These are phyloP conservation scores for Bhutanitis thaidina DNA, from an alignment of 2,888 invertebrate species.

Conservation along the genomic window DNA sequence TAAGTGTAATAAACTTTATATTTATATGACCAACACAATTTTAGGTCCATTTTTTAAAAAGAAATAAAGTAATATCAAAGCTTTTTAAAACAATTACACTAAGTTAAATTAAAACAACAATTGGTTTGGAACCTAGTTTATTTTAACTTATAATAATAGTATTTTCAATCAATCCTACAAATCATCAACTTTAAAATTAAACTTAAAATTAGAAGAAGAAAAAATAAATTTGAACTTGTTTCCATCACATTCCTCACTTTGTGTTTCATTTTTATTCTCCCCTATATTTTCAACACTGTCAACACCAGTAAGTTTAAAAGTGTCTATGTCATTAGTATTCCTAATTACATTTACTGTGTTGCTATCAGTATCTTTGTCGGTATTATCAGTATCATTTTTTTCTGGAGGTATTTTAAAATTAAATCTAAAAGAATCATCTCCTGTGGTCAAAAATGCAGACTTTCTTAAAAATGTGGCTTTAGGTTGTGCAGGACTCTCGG, in stretches of 20 bases:
- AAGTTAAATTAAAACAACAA: slow-evolving; percentile 11
- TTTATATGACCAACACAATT: too few species aligned
- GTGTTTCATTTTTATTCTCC: slow-evolving; percentile 28
- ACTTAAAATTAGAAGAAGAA: slow-evolving; percentile 80
- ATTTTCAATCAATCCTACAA: slow-evolving; percentile 25
- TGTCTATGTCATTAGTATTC: slow-evolving; percentile 19
- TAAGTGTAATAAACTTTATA: too few species aligned
- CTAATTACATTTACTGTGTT: slow-evolving; percentile 21
- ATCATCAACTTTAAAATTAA: slow-evolving; percentile 79
- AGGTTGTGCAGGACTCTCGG: slow-evolving; percentile 61
- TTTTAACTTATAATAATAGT: not conserved
- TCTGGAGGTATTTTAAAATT: slow-evolving; percentile 54
- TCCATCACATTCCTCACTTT: slow-evolving; percentile 29
- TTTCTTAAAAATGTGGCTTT: slow-evolving; percentile 86
- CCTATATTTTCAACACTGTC: slow-evolving; percentile 27
- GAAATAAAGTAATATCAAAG: too few species aligned
- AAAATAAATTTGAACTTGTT: slow-evolving; percentile 60
- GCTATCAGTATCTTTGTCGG: slow-evolving; percentile 20
- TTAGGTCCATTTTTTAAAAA: too few species aligned
- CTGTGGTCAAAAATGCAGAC: slow-evolving; percentile 76
- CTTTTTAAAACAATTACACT: too few species aligned
- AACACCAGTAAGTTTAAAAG: slow-evolving; percentile 20
- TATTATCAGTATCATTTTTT: slow-evolving; percentile 35
- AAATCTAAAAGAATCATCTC: slow-evolving; percentile 79
- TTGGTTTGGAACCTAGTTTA: not conserved